Evolutionary conservation across 2,797 vertebrate species (phyloP), one percentile per base, ranked within the genome.

Genomic region (Takifugu ocellatus): DNA sequence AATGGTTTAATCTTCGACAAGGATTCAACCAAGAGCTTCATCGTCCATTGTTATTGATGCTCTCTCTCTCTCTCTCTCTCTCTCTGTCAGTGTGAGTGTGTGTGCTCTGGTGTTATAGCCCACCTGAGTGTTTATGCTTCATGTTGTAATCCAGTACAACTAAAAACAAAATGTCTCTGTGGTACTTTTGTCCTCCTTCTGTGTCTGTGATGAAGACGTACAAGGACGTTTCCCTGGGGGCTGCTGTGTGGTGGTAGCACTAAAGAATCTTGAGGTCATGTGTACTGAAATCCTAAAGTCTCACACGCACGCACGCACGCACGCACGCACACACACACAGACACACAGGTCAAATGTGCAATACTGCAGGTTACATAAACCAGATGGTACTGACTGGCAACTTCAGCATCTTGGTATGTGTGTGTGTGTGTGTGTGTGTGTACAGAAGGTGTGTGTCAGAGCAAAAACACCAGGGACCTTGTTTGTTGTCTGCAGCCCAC

Each of bases 401-500:
- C 70, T 60, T 63, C 8, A 16, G 70, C 71, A 77, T 77, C 63
- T 73, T 44, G 67, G 70, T 67, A 45, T 48, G 42, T 43, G 5
- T 36, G 14, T 56, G 29, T 63, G 51, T 42, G 54, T 61, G 36
- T 62, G 45, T 61, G 53, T 66, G 33, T 59, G 47, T 66, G 33
- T 59, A 44, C 57, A 61, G n/a, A 3, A 44, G 42, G n/a, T 48
- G 42, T 31, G 5, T 36, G 7, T 56, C 71, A 67, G 62, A 77
- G 73, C 70, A 66, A 74, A 81, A 85, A 59, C 90, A 81, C 84
- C 75, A 92, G 94, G 94, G 94, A 94, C 93, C 92, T 93, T 93
- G 92, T 92, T 96, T 98, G 94, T 97, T 96, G 74, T 81, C 64
- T 96, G 92, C 93, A 84, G 65, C 66, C 91, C 94, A 93, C 93